Base-by-base conservation (phyloP, 1,140 invertebrate species). In the Hestina assimilis region DNA sequence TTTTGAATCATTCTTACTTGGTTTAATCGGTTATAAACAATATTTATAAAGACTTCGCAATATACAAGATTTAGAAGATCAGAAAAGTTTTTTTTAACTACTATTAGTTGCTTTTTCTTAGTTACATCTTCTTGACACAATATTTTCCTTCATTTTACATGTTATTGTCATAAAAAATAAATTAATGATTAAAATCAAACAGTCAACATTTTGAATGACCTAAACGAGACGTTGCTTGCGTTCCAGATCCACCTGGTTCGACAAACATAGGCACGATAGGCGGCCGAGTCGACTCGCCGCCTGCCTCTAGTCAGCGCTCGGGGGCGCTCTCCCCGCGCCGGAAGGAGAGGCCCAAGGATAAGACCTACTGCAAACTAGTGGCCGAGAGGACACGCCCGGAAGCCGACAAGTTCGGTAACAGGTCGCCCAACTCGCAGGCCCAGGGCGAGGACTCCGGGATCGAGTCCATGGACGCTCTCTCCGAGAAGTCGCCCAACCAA, bases 401-500 rank as follows among this genome's bases (percentile, higher is more conserved):
- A 24, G 59, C 71, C 12, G 85, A 86, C 42, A 85, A 87, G 56
- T 84, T 86, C 63, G 71, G 69, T 35, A 79, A 72, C 43, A 72
- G 90, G 60, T 89, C 91, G 41, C 90, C 91, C 9, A 88, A 84
- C 50, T 90, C 90, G 42, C 85, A 89, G 46, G 89, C 89, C 15
- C 91, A 92, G 56, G 95, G 95, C 14, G 96, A 97, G 80, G 96
- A 97, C 84, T 96, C 95, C 29, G 96, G 96, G 1, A 97, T 97
- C 12, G 96, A 97, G 77, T 96, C 95, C 3, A 96, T 97, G 96
- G 96, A 97, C 75, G 96, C 96, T 1, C 80, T 97, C 2, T 96
- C 95, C 15, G 96, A 97, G 72, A 97, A 97, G 76, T 96, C 95
- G 61, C 96, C 96, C 2, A 96, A 96, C 78, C 95, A 97, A 77